phyloP scores from a whole-genome alignment of 2,888 invertebrate genomes.

The Orthosia gracilis region DNA sequence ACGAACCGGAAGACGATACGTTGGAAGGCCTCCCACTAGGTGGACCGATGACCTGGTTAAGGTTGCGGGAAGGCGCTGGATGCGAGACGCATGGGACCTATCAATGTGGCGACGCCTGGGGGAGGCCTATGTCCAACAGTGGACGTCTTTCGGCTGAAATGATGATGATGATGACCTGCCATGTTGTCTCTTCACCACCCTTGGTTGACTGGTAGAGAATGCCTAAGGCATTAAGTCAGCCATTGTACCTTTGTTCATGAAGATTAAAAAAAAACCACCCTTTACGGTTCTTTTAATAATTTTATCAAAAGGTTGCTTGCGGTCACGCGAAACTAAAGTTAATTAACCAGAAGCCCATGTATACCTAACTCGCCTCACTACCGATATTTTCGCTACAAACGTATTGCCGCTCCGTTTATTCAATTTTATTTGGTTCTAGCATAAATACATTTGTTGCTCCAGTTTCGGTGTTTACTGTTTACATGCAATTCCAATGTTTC shows the following conservation, averaged over 20 bases:
- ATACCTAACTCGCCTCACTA: background rate
- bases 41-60: too few species aligned
- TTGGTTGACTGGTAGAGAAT: background rate
- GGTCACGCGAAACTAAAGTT: conserved; percentile 7
- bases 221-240: too few species aligned
- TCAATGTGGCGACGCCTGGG: too few species aligned
- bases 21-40: too few species aligned
- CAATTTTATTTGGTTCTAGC: conserved; percentile 18
- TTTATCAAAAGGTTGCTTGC: conserved; percentile 19
- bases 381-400: conserved; percentile 14
- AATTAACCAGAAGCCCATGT: background rate
- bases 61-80: too few species aligned
- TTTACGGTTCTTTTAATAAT: conserved; percentile 10
- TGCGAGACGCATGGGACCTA: too few species aligned
- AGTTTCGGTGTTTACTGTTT: conserved; percentile 7
- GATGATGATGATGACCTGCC: too few species aligned
- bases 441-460: conserved; percentile 7
- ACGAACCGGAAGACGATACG: too few species aligned
- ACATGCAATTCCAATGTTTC: background rate
- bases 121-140: too few species aligned
- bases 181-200: too few species aligned
- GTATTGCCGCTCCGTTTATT: conserved; percentile 10
- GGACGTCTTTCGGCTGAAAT: too few species aligned
- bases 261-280: background rate
- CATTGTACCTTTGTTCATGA: too few species aligned